Base-by-base conservation (phyloP, 2,113 vertebrate species). In the Larimichthys crocea region DNA sequence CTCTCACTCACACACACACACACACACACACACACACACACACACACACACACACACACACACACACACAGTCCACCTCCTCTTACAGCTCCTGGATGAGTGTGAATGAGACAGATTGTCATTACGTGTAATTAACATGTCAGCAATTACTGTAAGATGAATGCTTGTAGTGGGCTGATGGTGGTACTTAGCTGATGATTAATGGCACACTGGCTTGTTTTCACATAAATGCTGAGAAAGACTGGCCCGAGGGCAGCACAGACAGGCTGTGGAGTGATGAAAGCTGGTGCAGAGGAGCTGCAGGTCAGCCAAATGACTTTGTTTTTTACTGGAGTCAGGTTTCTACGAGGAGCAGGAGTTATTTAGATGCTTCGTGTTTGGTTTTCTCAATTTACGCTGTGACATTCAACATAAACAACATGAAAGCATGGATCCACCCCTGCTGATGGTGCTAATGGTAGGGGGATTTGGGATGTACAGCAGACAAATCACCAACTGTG, bases 101-200 rank as follows among this genome's bases (percentile, higher is more conserved):
- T 62, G 19, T 62, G 59, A 62, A 42, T 42, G 60, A 62, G 20
- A 42, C 14, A 35, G 35, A 62, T n/a, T 62, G 31, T 62, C 60
- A 62, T 42, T n/a, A 42, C 14, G 35, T 7, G 31, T 42, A 42
- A 62, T 62, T 62, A 42, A 61, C 60, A 62, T 42, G 60, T 62
- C 60, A 62, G 60, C 20, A 42, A 42, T 42, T n/a, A 42, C 60
- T 62, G 35, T 62, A 61, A 35, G 31, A 62, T 62, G 60, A 62
- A n/a, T 6, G 60, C 35, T 14, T 42, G 5, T 14, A 7, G 3
- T 7, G 4, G 60, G 19, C 5, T 42, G 19, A n/a, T 40, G 31
- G 3, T 12, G 31, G 10, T 40, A 20, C 60, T 60, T 17, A 17
- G 26, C 10, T 40, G 60, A 63, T 22, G 61, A 63, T 44, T 63